phyloP scores from a whole-genome alignment of 2,797 vertebrate genomes.

The Scleropages formosus region DNA sequence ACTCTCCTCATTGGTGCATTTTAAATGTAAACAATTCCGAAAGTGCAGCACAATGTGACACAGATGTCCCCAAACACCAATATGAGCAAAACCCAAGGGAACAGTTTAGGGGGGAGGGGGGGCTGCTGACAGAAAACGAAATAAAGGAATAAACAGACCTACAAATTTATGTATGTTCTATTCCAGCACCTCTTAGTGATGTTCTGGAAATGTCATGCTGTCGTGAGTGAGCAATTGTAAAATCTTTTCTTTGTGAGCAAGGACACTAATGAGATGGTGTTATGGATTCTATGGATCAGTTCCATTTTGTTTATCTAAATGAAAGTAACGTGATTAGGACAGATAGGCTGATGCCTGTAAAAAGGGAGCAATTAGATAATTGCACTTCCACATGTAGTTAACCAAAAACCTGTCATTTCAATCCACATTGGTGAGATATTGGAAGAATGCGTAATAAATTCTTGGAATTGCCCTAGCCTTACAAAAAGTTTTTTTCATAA shows the following conservation, averaged over 20 bases:
- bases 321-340: slow-evolving; percentile 68
- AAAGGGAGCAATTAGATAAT: slow-evolving; percentile 58
- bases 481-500: not conserved
- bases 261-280: slow-evolving; percentile 33
- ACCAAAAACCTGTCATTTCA: slow-evolving; percentile 64
- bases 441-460: not conserved
- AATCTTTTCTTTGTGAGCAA: not conserved
- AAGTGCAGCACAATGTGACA: slow-evolving; percentile 37
- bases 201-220: not conserved
- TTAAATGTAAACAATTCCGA: slow-evolving; percentile 57
- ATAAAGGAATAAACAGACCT: too few species aligned
- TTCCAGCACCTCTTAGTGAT: not conserved
- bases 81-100: slow-evolving; percentile 51
- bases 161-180: not conserved
- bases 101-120: not conserved
- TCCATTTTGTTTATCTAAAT: slow-evolving; percentile 12
- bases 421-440: slow-evolving; percentile 46
- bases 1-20: slow-evolving; percentile 52
- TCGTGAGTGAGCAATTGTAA: slow-evolving; percentile 42
- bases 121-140: slow-evolving; percentile 3
- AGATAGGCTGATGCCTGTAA: slow-evolving; percentile 61
- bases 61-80: slow-evolving; percentile 51
- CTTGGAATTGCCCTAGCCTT: not conserved
- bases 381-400: slow-evolving; percentile 59
- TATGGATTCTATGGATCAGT: slow-evolving; percentile 52